Evolutionary conservation across 2,888 invertebrate genomes (phyloP).

Genomic region (Plusia festucae): DNA sequence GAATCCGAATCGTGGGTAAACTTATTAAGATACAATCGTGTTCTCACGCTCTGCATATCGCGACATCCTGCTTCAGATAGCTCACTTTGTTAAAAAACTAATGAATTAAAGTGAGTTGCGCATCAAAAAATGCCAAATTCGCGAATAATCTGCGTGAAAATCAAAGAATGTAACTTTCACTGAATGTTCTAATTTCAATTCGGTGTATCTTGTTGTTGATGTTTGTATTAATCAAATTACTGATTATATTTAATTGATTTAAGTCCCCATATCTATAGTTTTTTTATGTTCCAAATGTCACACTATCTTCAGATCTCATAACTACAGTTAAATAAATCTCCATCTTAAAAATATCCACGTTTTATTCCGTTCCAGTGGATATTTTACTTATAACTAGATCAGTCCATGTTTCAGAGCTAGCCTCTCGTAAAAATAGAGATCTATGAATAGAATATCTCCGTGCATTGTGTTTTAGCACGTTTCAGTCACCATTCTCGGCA

Average conservation of each 20-base stretch:
- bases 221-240: background rate
- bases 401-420: constrained; percentile 13
- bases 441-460: constrained; percentile 54
- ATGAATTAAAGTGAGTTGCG: constrained; percentile 40
- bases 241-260: background rate
- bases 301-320: no score
- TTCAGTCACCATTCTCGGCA: constrained; percentile 43
- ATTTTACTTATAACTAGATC: constrained; percentile 13
- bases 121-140: constrained; percentile 31
- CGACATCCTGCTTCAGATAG: constrained; percentile 57
- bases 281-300: constrained; percentile 2
- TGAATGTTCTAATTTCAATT: constrained; percentile 9
- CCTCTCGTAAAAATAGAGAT: constrained; percentile 39
- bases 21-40: constrained; percentile 60
- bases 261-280: background rate
- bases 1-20: constrained; percentile 63
- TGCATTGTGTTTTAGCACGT: constrained; percentile 57
- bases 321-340: background rate
- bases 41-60: constrained; percentile 59
- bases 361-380: background rate
- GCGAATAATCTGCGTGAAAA: constrained; percentile 25
- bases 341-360: background rate
- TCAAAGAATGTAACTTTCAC: constrained; percentile 36
- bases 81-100: constrained; percentile 50
- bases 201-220: background rate